phyloP scores from a whole-genome alignment of 2,888 invertebrate genomes.

The Stenodera caucasica region DNA sequence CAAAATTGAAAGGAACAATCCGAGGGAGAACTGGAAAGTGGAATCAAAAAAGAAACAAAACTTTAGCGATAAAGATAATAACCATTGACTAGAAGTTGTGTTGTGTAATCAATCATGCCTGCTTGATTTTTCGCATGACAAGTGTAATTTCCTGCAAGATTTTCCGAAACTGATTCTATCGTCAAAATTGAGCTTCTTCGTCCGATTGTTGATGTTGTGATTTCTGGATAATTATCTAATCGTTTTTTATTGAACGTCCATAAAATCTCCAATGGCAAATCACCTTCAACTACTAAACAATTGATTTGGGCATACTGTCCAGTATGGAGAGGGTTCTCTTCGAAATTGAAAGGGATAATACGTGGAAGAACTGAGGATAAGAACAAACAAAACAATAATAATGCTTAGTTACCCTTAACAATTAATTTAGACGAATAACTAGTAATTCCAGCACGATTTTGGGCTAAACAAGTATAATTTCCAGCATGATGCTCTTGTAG shows the following conservation, averaged over 20 bases:
- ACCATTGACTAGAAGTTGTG: constrained; percentile 70
- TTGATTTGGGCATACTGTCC: constrained; percentile 53
- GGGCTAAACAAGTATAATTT: constrained; percentile 66
- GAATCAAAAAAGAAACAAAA: constrained; percentile 14
- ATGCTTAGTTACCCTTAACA: constrained; percentile 66
- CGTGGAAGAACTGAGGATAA: constrained; percentile 74
- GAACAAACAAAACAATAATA: constrained; percentile 17
- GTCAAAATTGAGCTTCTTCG: constrained; percentile 68
- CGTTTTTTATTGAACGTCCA: constrained; percentile 74
- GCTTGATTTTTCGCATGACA: constrained; percentile 68
- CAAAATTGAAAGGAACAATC: constrained; percentile 80
- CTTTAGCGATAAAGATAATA: constrained; percentile 41
- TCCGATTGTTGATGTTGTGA: constrained; percentile 60
- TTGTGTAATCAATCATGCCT: constrained; percentile 63
- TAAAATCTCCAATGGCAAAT: constrained; percentile 71
- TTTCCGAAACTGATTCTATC: constrained; percentile 68
- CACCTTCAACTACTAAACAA: constrained; percentile 72
- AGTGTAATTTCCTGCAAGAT: constrained; percentile 68
- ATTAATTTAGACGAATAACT: constrained; percentile 66
- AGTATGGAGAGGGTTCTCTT: constrained; percentile 65
- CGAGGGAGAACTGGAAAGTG: constrained; percentile 73
- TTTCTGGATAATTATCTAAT: constrained; percentile 60
- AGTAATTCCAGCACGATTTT: constrained; percentile 58
- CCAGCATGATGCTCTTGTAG: constrained; percentile 66
- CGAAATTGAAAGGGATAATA: constrained; percentile 77